These are phyloP conservation scores for Corythoichthys haematopterus DNA, from an alignment of 2,113 vertebrate species.

Conservation along the genomic window DNA sequence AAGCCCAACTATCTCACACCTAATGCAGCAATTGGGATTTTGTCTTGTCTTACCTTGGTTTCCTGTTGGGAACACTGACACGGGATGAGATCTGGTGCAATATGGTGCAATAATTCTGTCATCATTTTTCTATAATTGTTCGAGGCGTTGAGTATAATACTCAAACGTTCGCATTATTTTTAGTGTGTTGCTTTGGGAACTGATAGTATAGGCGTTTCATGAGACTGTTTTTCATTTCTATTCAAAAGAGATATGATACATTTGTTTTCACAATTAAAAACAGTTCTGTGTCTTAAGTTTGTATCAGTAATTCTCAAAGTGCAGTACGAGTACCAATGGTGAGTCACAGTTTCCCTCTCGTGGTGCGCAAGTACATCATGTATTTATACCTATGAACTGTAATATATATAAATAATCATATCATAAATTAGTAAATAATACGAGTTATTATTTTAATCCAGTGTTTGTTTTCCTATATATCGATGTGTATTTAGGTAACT, in stretches of 20 bases:
- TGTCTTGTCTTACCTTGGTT: slow-evolving; percentile 20
- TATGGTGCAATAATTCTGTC: not conserved
- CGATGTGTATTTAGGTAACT: no score
- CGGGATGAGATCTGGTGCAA: slow-evolving; percentile 10
- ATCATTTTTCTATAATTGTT: not conserved
- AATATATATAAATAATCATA: no score
- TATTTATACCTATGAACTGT: no score
- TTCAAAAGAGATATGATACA: not conserved
- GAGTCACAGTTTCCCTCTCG: no score
- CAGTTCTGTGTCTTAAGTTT: no score
- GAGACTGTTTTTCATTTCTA: not conserved
- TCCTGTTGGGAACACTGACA: slow-evolving; percentile 12
- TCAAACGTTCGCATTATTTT: not conserved
- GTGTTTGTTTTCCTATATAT: no score
- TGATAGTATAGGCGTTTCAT: not conserved
- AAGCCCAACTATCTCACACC: not conserved
- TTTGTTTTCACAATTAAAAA: no score
- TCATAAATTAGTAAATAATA: no score
- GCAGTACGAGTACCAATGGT: no score
- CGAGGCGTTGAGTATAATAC: not conserved
- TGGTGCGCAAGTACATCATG: no score
- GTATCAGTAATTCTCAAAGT: no score
- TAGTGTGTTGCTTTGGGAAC: not conserved
- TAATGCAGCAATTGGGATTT: slow-evolving; percentile 13
- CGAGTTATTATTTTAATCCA: no score